Conservation (phyloP, 2,888 invertebrate genomes). For the Pristionchus japonicus region DNA sequence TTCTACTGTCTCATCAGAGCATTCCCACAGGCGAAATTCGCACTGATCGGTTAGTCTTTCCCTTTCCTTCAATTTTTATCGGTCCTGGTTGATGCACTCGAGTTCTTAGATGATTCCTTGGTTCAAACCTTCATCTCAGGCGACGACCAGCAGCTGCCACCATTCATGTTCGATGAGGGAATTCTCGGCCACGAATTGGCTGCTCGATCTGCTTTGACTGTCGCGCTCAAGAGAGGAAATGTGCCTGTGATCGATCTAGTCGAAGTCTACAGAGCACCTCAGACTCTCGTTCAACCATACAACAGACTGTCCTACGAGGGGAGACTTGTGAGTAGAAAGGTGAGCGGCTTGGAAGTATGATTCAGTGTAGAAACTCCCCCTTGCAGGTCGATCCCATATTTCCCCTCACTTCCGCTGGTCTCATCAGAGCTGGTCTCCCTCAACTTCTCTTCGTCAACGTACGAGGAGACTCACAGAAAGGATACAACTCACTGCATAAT, state of each 20-base stretch:
- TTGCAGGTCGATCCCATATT: not conserved
- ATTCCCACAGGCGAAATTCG: slow-evolving; percentile 22
- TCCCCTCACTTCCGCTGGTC: slow-evolving; percentile 12
- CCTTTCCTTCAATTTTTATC: not conserved
- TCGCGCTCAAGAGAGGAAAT: not conserved
- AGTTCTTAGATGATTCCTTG: not conserved
- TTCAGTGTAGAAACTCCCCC: not conserved
- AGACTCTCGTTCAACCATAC: slow-evolving; percentile 30
- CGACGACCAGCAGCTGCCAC: slow-evolving; percentile 23
- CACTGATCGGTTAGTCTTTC: not conserved
- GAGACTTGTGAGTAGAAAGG: not conserved
- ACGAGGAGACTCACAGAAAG: slow-evolving; percentile 6
- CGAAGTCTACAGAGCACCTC: slow-evolving; percentile 18
- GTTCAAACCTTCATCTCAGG: not conserved
- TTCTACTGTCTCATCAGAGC: slow-evolving; percentile 37
- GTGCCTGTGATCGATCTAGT: slow-evolving; percentile 19
- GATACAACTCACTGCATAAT: slow-evolving; percentile 15
- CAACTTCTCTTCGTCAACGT: slow-evolving; percentile 35
- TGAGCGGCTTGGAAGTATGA: not conserved
- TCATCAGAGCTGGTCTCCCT: not conserved
- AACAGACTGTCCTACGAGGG: slow-evolving; percentile 20
- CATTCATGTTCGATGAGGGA: slow-evolving; percentile 36
- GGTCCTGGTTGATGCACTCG: not conserved
- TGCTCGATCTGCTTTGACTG: slow-evolving; percentile 3
- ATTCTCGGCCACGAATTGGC: slow-evolving; percentile 36